A percentile compares a stretch with the other conserved stretches of the same genome.
phyloP scores from a whole-genome alignment of 2,797 vertebrate species.

The Emys orbicularis region DNA sequence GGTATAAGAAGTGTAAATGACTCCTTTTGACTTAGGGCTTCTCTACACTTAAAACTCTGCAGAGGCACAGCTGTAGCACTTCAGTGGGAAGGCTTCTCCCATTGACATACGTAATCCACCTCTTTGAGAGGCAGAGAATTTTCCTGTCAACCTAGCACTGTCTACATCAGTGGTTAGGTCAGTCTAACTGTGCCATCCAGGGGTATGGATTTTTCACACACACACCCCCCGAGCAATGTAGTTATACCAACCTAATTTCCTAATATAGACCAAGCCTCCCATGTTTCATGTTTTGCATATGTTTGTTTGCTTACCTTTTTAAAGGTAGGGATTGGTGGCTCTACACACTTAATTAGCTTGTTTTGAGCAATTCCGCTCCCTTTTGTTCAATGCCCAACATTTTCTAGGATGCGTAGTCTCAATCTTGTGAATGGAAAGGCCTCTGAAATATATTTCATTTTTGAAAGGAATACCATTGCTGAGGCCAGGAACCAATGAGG shows the following conservation, averaged over 20 bases:
- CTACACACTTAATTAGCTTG: background rate
- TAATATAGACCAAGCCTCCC: no score
- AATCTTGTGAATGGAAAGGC: background rate
- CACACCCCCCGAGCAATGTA: no score
- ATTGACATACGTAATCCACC: no score
- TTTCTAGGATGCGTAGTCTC: background rate
- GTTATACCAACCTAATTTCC: no score
- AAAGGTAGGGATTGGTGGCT: background rate
- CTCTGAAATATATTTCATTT: background rate
- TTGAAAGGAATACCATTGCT: background rate
- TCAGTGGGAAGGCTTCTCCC: no score
- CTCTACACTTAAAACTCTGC: no score
- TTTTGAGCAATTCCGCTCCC: background rate
- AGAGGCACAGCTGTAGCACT: no score
- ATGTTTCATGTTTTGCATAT: background rate
- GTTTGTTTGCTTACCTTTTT: background rate
- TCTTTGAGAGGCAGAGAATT: no score
- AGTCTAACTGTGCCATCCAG: no score
- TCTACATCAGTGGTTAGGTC: no score
- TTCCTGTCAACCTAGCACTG: no score
- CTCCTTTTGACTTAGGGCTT: background rate
- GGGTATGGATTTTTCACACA: no score
- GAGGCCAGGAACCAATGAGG: background rate
- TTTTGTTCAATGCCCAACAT: background rate
- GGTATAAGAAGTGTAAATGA: rapidly evolving